A percentile compares a stretch with the other conserved stretches of the same genome.
phyloP scores from a whole-genome alignment of 2,113 vertebrate genomes.

The Larimichthys polyactis region DNA sequence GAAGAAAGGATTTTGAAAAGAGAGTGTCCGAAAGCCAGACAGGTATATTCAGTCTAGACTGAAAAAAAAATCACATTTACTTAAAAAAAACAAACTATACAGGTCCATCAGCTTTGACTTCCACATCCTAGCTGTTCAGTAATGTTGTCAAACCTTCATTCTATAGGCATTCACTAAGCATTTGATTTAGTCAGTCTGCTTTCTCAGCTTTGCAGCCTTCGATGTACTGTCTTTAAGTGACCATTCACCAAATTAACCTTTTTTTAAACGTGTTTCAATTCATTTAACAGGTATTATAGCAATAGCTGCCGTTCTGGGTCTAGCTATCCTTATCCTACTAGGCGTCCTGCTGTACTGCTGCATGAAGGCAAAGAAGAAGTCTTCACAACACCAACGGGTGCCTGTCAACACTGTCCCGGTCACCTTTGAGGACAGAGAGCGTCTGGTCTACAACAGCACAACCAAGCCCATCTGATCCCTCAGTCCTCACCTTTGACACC shows the following conservation, averaged over 20 bases:
- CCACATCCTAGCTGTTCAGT: not conserved
- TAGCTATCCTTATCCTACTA: slow-evolving; percentile 87
- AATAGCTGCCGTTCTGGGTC: slow-evolving; percentile 82
- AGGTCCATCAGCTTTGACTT: not conserved
- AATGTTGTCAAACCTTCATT: not conserved
- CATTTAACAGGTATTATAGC: slow-evolving; percentile 72
- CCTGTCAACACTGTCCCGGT: slow-evolving; percentile 83
- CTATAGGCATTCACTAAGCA: too few relatives aligned
- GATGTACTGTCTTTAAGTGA: not conserved
- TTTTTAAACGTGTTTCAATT: not conserved
- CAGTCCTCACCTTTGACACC: slow-evolving; percentile 14
- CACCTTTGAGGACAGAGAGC: slow-evolving; percentile 88
- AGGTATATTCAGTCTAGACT: slow-evolving; percentile 62
- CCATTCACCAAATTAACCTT: not conserved
- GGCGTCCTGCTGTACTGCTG: slow-evolving; percentile 87
- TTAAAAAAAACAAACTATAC: not conserved
- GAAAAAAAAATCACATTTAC: not conserved
- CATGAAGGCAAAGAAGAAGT: slow-evolving; percentile 84
- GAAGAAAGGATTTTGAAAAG: slow-evolving; percentile 18
- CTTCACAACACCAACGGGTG: slow-evolving; percentile 78
- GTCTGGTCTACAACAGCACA: slow-evolving; percentile 90
- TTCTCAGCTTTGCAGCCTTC: not conserved
- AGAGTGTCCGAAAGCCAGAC: not conserved
- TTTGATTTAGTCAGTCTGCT: not conserved
- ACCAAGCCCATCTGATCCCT: slow-evolving; percentile 91